Evolutionary conservation across 2,888 invertebrate genomes (phyloP).

Genomic region (Pedicia rivosa): DNA sequence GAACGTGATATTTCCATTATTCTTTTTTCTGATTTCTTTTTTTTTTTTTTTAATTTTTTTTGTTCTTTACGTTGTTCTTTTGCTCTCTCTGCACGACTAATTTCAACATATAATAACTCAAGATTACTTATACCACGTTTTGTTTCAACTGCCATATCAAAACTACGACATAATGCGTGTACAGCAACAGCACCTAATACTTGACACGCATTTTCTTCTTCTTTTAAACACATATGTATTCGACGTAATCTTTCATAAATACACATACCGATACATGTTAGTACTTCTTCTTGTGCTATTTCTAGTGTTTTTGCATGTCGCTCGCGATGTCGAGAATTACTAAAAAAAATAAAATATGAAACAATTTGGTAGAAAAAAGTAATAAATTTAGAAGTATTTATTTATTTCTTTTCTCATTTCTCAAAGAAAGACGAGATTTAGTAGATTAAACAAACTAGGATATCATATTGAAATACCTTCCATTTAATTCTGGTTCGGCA

Average conservation of each 20-base stretch:
- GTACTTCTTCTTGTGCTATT: conserved; percentile 90
- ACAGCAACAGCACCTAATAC: conserved; percentile 78
- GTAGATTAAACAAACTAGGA: too few relatives aligned
- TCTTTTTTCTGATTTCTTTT: conserved; percentile 41
- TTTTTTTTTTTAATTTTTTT: conserved; percentile 67
- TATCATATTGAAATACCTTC: too few relatives aligned
- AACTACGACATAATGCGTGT: conserved; percentile 74
- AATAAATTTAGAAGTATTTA: conserved; percentile 6
- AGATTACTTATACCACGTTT: conserved; percentile 80
- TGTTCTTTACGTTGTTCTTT: conserved; percentile 76
- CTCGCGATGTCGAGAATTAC: conserved; percentile 54
- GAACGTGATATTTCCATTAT: conserved; percentile 27
- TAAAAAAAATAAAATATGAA: conserved; percentile 11
- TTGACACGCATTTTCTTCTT: conserved; percentile 89
- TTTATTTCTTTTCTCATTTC: neutral
- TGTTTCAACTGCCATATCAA: conserved; percentile 77
- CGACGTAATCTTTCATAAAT: conserved; percentile 80
- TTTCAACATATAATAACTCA: conserved; percentile 73
- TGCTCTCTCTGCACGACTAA: conserved; percentile 71
- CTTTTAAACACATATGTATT: conserved; percentile 69
- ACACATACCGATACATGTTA: conserved; percentile 87
- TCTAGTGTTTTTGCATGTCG: conserved; percentile 93
- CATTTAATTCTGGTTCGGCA: conserved; percentile 82
- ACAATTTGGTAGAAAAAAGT: conserved; percentile 1
- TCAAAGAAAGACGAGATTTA: neutral